These are phyloP conservation scores for Meloidogyne hapla DNA, from an alignment of 1,140 invertebrate species.

Conservation along the genomic window DNA sequence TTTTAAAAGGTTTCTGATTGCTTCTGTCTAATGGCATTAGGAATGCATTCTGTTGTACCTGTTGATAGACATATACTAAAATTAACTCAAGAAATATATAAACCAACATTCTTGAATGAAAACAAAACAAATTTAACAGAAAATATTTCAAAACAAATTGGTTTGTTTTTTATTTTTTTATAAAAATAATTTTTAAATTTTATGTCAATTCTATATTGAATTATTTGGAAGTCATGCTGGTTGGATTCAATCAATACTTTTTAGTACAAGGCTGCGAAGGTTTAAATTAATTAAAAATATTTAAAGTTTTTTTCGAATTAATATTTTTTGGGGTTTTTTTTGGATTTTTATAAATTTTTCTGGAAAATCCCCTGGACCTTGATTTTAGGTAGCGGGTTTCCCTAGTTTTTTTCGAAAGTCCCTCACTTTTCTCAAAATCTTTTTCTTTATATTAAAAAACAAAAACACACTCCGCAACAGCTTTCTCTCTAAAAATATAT, in stretches of 20 bases:
- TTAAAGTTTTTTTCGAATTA: no score
- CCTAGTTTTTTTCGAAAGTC: background rate
- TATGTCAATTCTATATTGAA: conserved; percentile 74
- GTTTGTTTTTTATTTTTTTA: conserved; percentile 55
- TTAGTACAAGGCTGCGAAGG: conserved; percentile 36
- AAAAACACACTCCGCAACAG: background rate
- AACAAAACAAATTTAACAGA: conserved; percentile 70
- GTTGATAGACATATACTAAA: conserved; percentile 95
- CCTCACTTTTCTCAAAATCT: background rate
- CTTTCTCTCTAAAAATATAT: background rate
- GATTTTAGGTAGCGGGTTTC: no score
- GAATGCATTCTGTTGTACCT: conserved; percentile 82
- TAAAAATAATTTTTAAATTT: conserved; percentile 25
- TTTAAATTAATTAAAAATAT: conserved; percentile 31
- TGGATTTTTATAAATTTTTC: no score
- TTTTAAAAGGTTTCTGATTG: conserved; percentile 93
- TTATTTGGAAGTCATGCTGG: conserved; percentile 84
- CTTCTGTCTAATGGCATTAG: conserved; percentile 92
- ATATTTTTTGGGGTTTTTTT: no score
- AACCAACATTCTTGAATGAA: conserved; percentile 65
- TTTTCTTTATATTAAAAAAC: background rate
- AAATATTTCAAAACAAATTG: conserved; percentile 72
- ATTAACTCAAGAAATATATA: conserved; percentile 78
- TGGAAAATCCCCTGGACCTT: no score
- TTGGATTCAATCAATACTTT: conserved; percentile 84